Percentiles rank a stretch among this genome's conserved stretches.
These are phyloP conservation scores for Tupaia chinensis DNA, from an alignment of 2,113 vertebrate species.

Conservation along the genomic window DNA sequence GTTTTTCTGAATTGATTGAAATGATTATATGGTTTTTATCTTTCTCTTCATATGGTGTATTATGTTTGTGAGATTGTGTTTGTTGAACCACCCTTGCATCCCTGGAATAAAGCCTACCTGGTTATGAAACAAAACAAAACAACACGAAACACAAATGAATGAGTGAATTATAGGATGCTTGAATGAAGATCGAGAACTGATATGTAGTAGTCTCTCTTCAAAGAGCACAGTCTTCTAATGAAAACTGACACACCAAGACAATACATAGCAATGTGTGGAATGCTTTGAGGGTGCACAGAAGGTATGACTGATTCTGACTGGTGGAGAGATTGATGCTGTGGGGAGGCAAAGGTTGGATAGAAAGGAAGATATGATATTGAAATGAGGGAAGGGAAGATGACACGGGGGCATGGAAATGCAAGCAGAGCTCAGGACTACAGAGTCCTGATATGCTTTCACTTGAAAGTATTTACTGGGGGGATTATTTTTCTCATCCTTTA, in stretches of 20 bases:
- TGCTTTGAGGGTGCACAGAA: background rate
- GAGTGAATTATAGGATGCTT: background rate
- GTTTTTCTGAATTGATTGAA: no score
- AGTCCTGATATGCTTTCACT: background rate
- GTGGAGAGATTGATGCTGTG: background rate
- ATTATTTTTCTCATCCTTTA: background rate
- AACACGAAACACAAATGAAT: background rate
- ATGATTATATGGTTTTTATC: no score
- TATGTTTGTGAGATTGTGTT: no score
- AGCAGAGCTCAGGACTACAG: background rate
- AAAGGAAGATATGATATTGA: background rate
- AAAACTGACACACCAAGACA: background rate
- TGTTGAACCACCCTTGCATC: no score
- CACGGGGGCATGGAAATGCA: accelerated
- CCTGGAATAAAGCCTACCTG: no score
- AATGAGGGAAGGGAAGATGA: accelerated
- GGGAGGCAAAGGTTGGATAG: no score
- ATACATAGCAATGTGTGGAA: background rate
- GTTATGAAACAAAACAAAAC: no score
- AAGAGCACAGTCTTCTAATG: background rate
- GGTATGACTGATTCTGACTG: background rate
- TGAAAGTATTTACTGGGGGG: background rate
- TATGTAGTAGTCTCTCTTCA: background rate
- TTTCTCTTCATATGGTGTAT: no score
- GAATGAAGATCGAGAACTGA: background rate